phyloP scores from a whole-genome alignment of 2,888 invertebrate species.

The Apoderus coryli region DNA sequence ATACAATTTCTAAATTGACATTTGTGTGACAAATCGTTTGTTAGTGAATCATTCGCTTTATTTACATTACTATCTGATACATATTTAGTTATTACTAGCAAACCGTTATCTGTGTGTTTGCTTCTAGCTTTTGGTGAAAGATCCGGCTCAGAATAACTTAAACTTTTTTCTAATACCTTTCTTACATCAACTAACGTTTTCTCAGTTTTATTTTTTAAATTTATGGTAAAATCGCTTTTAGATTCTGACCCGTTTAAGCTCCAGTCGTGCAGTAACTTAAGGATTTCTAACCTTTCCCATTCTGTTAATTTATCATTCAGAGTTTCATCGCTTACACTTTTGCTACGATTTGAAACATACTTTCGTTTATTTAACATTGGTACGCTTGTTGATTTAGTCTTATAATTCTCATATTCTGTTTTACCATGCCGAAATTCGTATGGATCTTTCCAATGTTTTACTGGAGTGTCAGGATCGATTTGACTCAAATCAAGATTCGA shows the following conservation, averaged over 20 bases:
- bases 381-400: constrained; percentile 31
- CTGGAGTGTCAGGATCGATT: constrained; percentile 25
- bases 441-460: constrained; percentile 47
- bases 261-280: constrained; percentile 32
- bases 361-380: constrained; percentile 24
- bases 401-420: constrained; percentile 53
- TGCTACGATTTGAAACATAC: constrained; percentile 20
- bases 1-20: constrained; percentile 33
- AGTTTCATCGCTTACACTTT: constrained; percentile 27
- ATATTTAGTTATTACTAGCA: too few relatives aligned
- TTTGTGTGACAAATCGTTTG: constrained; percentile 28
- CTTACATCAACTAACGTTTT: constrained; percentile 14
- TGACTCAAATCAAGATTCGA: constrained; percentile 31
- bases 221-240: constrained; percentile 24
- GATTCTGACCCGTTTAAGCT: constrained; percentile 30
- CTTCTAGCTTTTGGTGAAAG: constrained; percentile 23
- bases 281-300: constrained; percentile 29
- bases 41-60: constrained; percentile 18
- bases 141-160: constrained; percentile 26
- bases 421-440: constrained; percentile 54
- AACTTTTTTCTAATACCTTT: constrained; percentile 16
- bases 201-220: constrained; percentile 13
- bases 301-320: constrained; percentile 28
- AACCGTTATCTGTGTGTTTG: too few relatives aligned
- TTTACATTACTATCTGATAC: constrained; percentile 9